These are phyloP conservation scores for Sebastes vulpes DNA, from an alignment of 2,797 vertebrate species.

Conservation along the genomic window DNA sequence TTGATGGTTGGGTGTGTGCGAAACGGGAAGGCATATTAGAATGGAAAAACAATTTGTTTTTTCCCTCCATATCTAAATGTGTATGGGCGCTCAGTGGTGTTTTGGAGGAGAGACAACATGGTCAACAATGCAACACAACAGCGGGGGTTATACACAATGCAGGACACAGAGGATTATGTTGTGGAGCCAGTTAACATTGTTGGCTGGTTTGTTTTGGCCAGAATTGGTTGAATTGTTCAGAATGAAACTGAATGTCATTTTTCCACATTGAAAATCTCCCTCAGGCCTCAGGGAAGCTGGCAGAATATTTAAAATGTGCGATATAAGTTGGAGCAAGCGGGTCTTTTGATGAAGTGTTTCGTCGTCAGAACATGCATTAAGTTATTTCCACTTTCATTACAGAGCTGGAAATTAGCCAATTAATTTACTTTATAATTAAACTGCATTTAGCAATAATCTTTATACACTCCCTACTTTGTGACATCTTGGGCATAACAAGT, in stretches of 20 bases:
- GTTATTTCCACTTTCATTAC: slow-evolving; percentile 7
- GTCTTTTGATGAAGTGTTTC: not conserved
- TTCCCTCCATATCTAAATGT: slow-evolving; percentile 3
- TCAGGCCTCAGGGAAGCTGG: too few relatives aligned
- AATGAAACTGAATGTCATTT: slow-evolving; percentile 21
- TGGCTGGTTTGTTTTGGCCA: slow-evolving; percentile 42
- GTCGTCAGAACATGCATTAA: not conserved
- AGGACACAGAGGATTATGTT: slow-evolving; percentile 51
- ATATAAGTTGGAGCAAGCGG: not conserved
- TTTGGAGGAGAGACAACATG: slow-evolving; percentile 49
- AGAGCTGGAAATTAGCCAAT: not conserved
- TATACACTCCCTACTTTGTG: not conserved
- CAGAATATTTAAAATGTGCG: not conserved
- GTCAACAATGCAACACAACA: slow-evolving; percentile 55
- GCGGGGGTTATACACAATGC: slow-evolving; percentile 34
- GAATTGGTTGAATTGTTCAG: slow-evolving; percentile 14
- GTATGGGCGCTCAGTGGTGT: not conserved
- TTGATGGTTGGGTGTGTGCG: slow-evolving; percentile 8
- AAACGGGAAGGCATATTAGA: not conserved
- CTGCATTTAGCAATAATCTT: not conserved
- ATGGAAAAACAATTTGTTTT: not conserved
- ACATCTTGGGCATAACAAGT: not conserved
- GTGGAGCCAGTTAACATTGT: slow-evolving; percentile 39
- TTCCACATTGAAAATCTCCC: not conserved
- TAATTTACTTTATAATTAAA: slow-evolving; percentile 8